These are phyloP conservation scores for Lagopus muta DNA, from an alignment of 2,113 vertebrate species.

Conservation along the genomic window DNA sequence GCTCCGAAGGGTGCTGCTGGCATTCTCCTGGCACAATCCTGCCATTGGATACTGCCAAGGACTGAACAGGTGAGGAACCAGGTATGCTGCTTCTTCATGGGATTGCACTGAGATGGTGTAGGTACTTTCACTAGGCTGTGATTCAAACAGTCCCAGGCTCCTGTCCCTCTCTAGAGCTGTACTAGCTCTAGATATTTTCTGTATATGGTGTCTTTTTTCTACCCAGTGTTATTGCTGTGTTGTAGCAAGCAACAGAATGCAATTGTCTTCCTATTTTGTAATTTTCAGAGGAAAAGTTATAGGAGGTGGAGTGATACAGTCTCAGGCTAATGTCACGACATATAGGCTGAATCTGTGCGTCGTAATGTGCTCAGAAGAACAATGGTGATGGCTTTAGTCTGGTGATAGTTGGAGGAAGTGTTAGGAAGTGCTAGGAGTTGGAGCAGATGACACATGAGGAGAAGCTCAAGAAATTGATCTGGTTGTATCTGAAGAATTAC, in stretches of 20 bases:
- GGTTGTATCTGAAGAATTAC: background rate
- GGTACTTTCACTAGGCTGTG: background rate
- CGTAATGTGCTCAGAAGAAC: background rate
- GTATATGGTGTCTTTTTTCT: background rate
- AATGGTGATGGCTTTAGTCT: background rate
- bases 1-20: conserved; percentile 88
- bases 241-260: background rate
- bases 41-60: conserved; percentile 95
- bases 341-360: background rate
- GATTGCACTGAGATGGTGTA: background rate
- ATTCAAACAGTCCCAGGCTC: background rate
- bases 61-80: conserved; percentile 87
- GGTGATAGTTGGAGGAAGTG: background rate
- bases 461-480: background rate
- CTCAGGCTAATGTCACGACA: background rate
- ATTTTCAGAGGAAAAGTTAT: background rate
- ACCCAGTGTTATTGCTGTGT: background rate
- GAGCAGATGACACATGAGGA: background rate
- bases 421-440: background rate
- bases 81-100: background rate
- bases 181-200: background rate
- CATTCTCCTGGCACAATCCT: conserved; percentile 95
- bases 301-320: background rate
- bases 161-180: background rate
- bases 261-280: background rate